These are phyloP conservation scores for Xenopus borealis DNA, from an alignment of 2,113 vertebrate species.

Conservation along the genomic window DNA sequence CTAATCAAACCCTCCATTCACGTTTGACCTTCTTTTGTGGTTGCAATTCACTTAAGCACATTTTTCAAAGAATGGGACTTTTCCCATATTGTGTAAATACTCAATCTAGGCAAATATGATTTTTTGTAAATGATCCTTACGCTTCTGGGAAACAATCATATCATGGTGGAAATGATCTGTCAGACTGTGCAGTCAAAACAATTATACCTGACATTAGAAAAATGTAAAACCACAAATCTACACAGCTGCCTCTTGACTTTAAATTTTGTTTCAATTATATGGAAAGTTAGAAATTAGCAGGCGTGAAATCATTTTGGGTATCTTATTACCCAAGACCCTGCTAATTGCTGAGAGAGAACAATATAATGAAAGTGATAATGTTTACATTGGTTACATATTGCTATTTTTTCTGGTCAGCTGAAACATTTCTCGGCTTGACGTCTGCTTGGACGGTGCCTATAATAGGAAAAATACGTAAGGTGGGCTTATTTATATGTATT, in stretches of 20 bases:
- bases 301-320: constrained; percentile 19
- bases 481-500: not conserved
- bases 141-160: too few relatives aligned
- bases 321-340: constrained; percentile 16
- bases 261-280: not conserved
- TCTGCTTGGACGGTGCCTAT: constrained; percentile 6
- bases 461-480: not conserved
- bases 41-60: too few relatives aligned
- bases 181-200: too few relatives aligned
- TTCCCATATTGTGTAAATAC: too few relatives aligned
- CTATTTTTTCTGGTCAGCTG: constrained; percentile 2
- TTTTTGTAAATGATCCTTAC: too few relatives aligned
- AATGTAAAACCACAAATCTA: too few relatives aligned
- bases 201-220: too few relatives aligned
- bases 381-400: constrained; percentile 20
- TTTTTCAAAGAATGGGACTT: too few relatives aligned
- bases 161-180: too few relatives aligned
- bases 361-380: constrained; percentile 18
- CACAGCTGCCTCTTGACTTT: constrained; percentile 10
- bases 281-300: constrained; percentile 18
- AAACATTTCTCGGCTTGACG: constrained; percentile 9
- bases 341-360: constrained; percentile 33
- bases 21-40: too few relatives aligned
- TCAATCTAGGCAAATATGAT: too few relatives aligned
- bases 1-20: too few relatives aligned